Percentiles rank a stretch among this genome's conserved stretches.
Evolutionary conservation across 2,888 invertebrate species (phyloP).

Genomic region (Apodemia duryi): DNA sequence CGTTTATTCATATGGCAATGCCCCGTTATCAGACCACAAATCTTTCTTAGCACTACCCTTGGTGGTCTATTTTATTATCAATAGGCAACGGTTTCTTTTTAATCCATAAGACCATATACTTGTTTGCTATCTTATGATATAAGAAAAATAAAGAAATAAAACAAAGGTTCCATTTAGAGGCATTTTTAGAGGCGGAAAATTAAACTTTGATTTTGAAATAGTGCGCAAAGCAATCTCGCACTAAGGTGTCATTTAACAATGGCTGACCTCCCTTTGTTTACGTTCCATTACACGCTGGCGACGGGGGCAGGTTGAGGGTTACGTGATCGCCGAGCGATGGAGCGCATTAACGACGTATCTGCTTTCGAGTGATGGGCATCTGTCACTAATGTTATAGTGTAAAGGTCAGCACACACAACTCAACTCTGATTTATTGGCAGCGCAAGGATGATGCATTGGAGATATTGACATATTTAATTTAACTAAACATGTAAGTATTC

Average conservation of each 20-base stretch:
- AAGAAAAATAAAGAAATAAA: too few species aligned
- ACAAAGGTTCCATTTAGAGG: neutral
- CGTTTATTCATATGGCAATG: too few species aligned
- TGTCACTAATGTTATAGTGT: neutral
- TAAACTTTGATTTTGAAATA: neutral
- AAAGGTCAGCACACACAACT: neutral
- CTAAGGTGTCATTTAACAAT: conserved; percentile 22
- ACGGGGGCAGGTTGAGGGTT: conserved; percentile 17
- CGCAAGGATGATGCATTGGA: too few species aligned
- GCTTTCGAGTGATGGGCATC: conserved; percentile 20
- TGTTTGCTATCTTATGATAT: too few species aligned
- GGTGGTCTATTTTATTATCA: too few species aligned
- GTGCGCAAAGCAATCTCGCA: conserved; percentile 16
- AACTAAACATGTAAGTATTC: too few species aligned
- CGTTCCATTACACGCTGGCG: conserved; percentile 30
- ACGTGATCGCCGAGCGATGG: conserved; percentile 30
- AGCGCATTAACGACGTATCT: conserved; percentile 30
- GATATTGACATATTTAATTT: too few species aligned
- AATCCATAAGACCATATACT: too few species aligned
- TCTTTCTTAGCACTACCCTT: too few species aligned
- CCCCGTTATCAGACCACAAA: too few species aligned
- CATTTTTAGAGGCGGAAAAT: neutral
- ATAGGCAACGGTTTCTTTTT: too few species aligned
- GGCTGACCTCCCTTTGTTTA: conserved; percentile 29
- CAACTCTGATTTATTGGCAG: too few species aligned